Evolutionary conservation across 2,888 invertebrate species (phyloP).

Genomic region (Trachelus troglodyta): DNA sequence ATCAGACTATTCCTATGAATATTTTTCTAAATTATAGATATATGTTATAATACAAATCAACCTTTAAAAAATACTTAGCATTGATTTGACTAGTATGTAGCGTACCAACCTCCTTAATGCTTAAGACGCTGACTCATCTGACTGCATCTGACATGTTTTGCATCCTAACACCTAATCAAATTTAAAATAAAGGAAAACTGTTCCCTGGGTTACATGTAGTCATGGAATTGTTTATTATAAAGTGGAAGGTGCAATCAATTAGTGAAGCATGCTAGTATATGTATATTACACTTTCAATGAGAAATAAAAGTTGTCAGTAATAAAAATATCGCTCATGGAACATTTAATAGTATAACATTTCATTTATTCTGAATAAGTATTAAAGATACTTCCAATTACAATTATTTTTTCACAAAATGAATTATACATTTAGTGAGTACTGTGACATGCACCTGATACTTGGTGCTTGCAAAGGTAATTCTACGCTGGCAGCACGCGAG

Average conservation of each 20-base stretch:
- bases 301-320: not conserved
- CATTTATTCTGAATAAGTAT: not conserved
- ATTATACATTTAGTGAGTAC: not conserved
- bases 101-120: too few relatives aligned
- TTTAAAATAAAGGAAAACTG: not conserved
- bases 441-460: not conserved
- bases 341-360: not conserved
- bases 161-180: not conserved
- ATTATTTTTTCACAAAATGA: not conserved
- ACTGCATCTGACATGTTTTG: not conserved
- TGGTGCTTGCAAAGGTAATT: not conserved
- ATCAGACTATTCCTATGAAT: too few relatives aligned
- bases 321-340: not conserved
- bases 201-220: not conserved
- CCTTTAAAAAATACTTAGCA: too few relatives aligned
- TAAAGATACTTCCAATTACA: not conserved
- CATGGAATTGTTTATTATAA: not conserved
- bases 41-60: too few relatives aligned
- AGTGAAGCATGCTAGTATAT: not conserved
- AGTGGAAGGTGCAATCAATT: too few relatives aligned
- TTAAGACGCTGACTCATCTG: too few relatives aligned
- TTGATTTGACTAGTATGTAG: too few relatives aligned
- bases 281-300: not conserved
- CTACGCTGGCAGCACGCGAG: not conserved
- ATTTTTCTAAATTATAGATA: too few relatives aligned